Percentiles rank a stretch among this genome's conserved stretches.
Evolutionary conservation across 2,888 invertebrate genomes (phyloP).

Genomic region (Drosophila colorata): DNA sequence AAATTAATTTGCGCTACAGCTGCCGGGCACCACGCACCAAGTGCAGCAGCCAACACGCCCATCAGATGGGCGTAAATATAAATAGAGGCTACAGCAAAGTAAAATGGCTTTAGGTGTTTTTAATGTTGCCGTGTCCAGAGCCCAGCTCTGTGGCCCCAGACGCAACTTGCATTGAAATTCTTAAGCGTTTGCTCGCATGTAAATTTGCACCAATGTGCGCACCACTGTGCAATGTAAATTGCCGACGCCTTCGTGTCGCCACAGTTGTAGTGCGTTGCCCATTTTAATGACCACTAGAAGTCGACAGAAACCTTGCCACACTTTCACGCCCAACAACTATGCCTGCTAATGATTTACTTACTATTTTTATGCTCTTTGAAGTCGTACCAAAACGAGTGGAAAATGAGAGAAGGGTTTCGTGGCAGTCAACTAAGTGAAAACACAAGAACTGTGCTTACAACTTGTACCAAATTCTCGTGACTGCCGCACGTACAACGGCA

Average conservation of each 20-base stretch:
- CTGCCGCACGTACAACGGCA: slow-evolving; percentile 29
- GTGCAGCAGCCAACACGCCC: slow-evolving; percentile 20
- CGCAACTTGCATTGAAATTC: slow-evolving; percentile 27
- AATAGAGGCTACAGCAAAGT: slow-evolving; percentile 26
- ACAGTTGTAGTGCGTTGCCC: slow-evolving; percentile 27
- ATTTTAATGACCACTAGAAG: slow-evolving; percentile 71
- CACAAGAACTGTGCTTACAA: slow-evolving; percentile 18
- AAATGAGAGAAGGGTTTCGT: neutral
- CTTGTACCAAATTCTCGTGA: slow-evolving; percentile 19
- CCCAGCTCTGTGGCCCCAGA: neutral
- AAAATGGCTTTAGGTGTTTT: slow-evolving; percentile 23
- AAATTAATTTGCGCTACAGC: slow-evolving; percentile 56
- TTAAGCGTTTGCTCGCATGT: neutral
- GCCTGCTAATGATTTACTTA: slow-evolving; percentile 75
- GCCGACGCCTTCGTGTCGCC: slow-evolving; percentile 23
- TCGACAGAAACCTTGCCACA: slow-evolving; percentile 38
- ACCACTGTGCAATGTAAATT: slow-evolving; percentile 48
- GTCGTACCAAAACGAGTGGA: slow-evolving; percentile 3
- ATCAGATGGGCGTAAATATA: slow-evolving; percentile 29
- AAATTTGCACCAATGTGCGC: slow-evolving; percentile 24
- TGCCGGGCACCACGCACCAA: slow-evolving; percentile 29
- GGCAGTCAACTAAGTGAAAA: slow-evolving; percentile 6
- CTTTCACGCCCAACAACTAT: slow-evolving; percentile 39
- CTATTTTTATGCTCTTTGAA: slow-evolving; percentile 62
- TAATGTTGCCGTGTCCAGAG: slow-evolving; percentile 10